Conservation (phyloP, 2,113 vertebrate species). For the Mustela lutreola region DNA sequence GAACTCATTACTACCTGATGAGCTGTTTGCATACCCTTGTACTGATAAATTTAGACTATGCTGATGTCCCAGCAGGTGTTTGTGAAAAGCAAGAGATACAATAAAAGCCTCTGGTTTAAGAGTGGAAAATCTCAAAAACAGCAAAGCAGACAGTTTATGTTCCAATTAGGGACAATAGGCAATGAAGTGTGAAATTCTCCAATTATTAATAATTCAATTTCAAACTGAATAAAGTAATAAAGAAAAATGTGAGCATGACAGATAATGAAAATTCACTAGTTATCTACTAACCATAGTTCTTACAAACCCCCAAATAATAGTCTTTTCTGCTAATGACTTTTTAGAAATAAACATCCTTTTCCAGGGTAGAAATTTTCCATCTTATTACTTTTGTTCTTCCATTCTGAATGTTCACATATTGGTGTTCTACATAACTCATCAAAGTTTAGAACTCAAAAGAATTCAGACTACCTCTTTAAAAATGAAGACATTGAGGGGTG, state of each 20-base stretch:
- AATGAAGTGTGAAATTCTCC: constrained; percentile 10
- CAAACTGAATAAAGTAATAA: constrained; percentile 37
- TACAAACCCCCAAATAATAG: background rate
- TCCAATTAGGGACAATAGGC: background rate
- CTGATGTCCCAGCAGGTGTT: background rate
- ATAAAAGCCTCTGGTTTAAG: constrained; percentile 6
- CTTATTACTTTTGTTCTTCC: background rate
- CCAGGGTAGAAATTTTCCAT: background rate
- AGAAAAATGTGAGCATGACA: background rate
- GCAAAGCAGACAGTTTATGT: background rate
- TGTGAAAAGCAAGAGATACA: background rate
- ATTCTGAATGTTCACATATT: background rate
- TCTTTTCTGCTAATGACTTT: constrained; percentile 1
- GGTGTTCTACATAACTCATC: background rate
- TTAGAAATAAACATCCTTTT: constrained; percentile 55
- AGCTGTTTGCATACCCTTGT: background rate
- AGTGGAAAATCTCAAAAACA: constrained; percentile 1
- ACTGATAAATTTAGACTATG: background rate
- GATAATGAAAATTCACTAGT: constrained; percentile 17
- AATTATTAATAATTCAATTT: constrained; percentile 53
- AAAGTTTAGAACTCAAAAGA: constrained; percentile 17
- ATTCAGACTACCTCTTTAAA: constrained; percentile 39
- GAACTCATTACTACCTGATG: background rate
- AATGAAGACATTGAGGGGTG: background rate
- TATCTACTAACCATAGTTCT: background rate